A percentile compares a stretch with the other conserved stretches of the same genome.
Evolutionary conservation across 2,113 vertebrate genomes (phyloP).

Genomic region (Mirounga angustirostris): DNA sequence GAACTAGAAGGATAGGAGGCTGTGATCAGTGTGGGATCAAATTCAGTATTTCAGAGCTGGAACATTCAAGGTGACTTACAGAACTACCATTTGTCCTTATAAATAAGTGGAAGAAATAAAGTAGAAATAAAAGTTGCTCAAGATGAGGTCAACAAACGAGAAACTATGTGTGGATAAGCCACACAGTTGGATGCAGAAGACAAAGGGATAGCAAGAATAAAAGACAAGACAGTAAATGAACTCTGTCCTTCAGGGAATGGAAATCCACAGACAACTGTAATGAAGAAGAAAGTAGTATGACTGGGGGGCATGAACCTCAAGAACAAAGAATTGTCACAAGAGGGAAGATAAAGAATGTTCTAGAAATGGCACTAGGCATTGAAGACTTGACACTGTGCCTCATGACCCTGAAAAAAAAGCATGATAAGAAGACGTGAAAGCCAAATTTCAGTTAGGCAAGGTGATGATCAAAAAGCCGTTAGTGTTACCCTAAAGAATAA

Average conservation of each 20-base stretch:
- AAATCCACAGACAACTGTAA: neutral
- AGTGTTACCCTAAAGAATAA: neutral
- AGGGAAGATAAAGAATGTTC: neutral
- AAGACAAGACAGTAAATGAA: neutral
- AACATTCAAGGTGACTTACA: neutral
- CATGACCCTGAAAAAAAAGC: neutral
- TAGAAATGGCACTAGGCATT: neutral
- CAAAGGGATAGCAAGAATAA: neutral
- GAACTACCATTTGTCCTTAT: neutral
- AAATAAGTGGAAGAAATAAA: neutral
- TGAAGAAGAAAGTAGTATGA: neutral
- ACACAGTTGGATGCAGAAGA: neutral
- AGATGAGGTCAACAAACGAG: neutral
- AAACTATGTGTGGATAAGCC: neutral
- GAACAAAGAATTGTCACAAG: neutral
- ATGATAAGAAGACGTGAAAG: neutral
- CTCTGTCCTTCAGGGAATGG: neutral
- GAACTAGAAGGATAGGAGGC: neutral
- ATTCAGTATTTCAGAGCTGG: neutral
- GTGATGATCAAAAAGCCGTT: neutral
- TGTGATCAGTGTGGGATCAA: neutral
- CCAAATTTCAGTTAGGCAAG: neutral
- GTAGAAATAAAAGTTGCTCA: neutral
- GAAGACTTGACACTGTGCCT: neutral
- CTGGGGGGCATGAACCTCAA: neutral